phyloP scores from a whole-genome alignment of 1,140 invertebrate genomes.

The Diprion similis region DNA sequence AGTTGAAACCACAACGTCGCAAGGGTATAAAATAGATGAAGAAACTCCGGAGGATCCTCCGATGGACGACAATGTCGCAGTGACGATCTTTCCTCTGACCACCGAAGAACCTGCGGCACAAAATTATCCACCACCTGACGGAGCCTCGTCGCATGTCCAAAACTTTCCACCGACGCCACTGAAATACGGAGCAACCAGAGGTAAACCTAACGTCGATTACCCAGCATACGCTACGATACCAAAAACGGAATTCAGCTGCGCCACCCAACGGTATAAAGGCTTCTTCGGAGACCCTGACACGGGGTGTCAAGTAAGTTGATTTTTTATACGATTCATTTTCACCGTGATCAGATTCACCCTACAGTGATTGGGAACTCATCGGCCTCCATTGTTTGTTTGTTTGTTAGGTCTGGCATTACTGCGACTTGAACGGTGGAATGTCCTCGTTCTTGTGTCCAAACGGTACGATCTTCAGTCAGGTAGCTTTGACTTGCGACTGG shows the following conservation, averaged over 20 bases:
- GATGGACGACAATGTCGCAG: constrained; percentile 30
- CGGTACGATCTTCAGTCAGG: constrained; percentile 90
- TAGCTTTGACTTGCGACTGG: constrained; percentile 86
- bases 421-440: constrained; percentile 89
- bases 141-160: constrained; percentile 24
- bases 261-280: constrained; percentile 85
- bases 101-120: constrained; percentile 29
- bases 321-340: constrained; percentile 2
- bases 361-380: too few species aligned
- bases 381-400: constrained; percentile 18
- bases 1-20: constrained; percentile 16
- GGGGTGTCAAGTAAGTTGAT: constrained; percentile 74
- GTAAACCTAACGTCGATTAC: constrained; percentile 83
- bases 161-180: constrained; percentile 37
- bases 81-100: constrained; percentile 30
- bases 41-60: constrained; percentile 39
- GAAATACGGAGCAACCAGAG: constrained; percentile 72
- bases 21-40: constrained; percentile 44
- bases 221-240: constrained; percentile 80
- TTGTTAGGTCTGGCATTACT: constrained; percentile 87
- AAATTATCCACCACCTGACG: constrained; percentile 34
- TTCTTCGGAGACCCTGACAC: constrained; percentile 90
- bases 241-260: constrained; percentile 80
- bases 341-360: background rate
- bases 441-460: constrained; percentile 91